phyloP scores from a whole-genome alignment of 2,888 invertebrate species.

The Pyrrhia umbra region DNA sequence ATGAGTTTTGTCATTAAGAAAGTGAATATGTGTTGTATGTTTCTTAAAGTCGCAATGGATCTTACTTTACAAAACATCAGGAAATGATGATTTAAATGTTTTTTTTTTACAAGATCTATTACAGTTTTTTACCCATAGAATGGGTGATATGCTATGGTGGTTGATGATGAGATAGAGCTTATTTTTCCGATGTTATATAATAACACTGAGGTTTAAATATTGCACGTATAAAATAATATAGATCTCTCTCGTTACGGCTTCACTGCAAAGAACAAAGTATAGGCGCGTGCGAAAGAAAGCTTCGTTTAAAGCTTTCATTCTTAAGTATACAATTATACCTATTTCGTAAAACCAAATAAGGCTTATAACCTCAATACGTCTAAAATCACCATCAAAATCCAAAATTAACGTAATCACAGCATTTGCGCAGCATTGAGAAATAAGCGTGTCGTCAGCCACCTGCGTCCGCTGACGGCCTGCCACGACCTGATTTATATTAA shows the following conservation, averaged over 20 bases:
- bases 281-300: not conserved
- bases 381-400: constrained; percentile 30
- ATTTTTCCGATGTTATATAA: too few relatives aligned
- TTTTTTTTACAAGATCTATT: too few relatives aligned
- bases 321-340: constrained; percentile 13
- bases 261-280: not conserved
- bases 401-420: constrained; percentile 59
- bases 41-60: too few relatives aligned
- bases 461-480: constrained; percentile 81
- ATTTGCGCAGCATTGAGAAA: constrained; percentile 59
- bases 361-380: not conserved
- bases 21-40: too few relatives aligned
- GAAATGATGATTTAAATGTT: too few relatives aligned
- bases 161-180: too few relatives aligned
- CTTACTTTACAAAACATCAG: too few relatives aligned
- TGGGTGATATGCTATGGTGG: too few relatives aligned
- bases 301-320: not conserved
- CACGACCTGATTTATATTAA: constrained; percentile 84
- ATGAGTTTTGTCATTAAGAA: constrained; percentile 23
- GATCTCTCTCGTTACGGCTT: too few relatives aligned
- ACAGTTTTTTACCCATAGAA: too few relatives aligned
- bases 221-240: too few relatives aligned
- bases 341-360: not conserved
- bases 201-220: too few relatives aligned
- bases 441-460: constrained; percentile 72